Conservation (phyloP, 2,113 vertebrate genomes). For the Odocoileus hemionus region DNA sequence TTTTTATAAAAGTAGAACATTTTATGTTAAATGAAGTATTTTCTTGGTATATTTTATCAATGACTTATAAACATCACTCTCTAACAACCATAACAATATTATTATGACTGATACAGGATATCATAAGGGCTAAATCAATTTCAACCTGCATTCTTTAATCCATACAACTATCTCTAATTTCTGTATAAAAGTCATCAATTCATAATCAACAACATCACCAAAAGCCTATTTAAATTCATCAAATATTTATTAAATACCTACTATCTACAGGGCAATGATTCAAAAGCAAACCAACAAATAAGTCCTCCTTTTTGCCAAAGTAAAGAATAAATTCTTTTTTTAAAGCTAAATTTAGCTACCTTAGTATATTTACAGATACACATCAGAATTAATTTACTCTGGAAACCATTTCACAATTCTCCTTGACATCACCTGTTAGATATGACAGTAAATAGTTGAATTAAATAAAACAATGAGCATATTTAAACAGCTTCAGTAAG, state of each 20-base stretch:
- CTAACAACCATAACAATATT: background rate
- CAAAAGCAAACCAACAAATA: background rate
- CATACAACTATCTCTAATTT: background rate
- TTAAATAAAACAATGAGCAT: background rate
- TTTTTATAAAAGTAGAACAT: background rate
- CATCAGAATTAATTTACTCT: background rate
- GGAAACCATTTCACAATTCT: slow-evolving; percentile 1
- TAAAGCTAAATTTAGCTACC: background rate
- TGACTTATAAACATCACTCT: background rate
- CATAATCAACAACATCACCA: background rate
- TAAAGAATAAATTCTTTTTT: background rate
- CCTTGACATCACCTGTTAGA: background rate
- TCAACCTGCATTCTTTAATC: background rate
- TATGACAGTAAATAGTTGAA: background rate
- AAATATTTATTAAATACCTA: background rate
- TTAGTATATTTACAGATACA: background rate
- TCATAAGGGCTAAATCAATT: background rate
- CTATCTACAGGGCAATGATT: background rate
- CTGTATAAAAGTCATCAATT: background rate
- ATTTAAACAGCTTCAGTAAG: background rate
- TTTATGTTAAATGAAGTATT: background rate
- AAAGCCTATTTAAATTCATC: slow-evolving; percentile 21
- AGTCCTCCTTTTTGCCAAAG: background rate
- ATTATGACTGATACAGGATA: background rate
- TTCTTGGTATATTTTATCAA: background rate